These are phyloP conservation scores for Chymomyza caudatula DNA, from an alignment of 2,888 invertebrate species.

Conservation along the genomic window DNA sequence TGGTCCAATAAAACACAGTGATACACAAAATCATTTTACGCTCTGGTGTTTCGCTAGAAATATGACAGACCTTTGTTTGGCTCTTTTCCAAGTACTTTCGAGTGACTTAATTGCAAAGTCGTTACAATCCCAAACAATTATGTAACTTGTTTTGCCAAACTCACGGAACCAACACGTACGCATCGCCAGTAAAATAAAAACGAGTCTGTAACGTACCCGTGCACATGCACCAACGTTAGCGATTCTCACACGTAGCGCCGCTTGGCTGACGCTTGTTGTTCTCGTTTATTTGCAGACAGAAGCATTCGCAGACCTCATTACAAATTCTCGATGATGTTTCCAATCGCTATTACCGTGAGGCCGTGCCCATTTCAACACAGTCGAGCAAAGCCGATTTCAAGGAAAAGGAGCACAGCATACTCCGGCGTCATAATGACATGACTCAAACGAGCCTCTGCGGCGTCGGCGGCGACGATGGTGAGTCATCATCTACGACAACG, in stretches of 20 bases:
- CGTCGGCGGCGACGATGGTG: conserved; percentile 51
- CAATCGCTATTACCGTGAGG: conserved; percentile 76
- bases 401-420: conserved; percentile 75
- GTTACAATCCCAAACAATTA: no score
- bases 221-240: neutral
- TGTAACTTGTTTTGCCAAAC: neutral
- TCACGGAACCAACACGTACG: neutral
- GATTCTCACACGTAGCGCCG: neutral
- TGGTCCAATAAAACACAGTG: no score
- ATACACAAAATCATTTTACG: no score
- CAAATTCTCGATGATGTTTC: conserved; percentile 78
- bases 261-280: neutral
- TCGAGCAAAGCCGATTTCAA: conserved; percentile 74
- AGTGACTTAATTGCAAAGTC: no score
- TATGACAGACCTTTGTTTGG: no score
- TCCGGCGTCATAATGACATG: conserved; percentile 76
- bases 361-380: conserved; percentile 72
- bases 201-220: neutral
- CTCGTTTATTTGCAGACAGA: conserved; percentile 62
- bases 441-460: conserved; percentile 75
- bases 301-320: conserved; percentile 77
- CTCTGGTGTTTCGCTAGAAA: no score
- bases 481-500: conserved; percentile 61
- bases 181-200: neutral
- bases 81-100: no score